phyloP scores from a whole-genome alignment of 2,797 vertebrate genomes.

The Eleutherodactylus coqui region DNA sequence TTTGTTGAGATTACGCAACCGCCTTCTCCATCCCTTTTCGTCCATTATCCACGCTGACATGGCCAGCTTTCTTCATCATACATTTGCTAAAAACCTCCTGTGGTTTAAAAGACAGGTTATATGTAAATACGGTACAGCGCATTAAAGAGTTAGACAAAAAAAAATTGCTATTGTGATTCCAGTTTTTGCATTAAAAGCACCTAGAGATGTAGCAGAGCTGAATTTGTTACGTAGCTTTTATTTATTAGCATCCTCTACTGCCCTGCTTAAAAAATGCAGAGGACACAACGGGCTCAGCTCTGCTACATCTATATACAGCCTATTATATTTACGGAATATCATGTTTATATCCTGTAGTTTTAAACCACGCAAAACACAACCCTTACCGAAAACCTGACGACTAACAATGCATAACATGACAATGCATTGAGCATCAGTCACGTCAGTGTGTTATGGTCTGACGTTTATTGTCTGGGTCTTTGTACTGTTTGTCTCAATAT shows the following conservation, averaged over 20 bases:
- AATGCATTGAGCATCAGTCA: slow-evolving; percentile 74
- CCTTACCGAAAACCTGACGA: slow-evolving; percentile 76
- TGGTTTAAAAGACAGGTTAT: slow-evolving; percentile 82
- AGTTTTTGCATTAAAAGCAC: neutral
- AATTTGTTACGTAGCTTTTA: no score
- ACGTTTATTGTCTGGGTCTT: slow-evolving; percentile 36
- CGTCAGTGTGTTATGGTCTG: slow-evolving; percentile 48
- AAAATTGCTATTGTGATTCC: neutral
- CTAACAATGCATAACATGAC: slow-evolving; percentile 78
- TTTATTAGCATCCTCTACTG: neutral
- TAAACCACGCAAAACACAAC: slow-evolving; percentile 76
- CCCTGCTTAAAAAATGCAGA: neutral
- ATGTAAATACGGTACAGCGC: slow-evolving; percentile 24
- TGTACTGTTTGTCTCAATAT: slow-evolving; percentile 69
- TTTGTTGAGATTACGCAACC: slow-evolving; percentile 82
- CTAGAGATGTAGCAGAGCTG: slow-evolving; percentile 4
- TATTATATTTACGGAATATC: neutral
- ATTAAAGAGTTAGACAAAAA: slow-evolving; percentile 50
- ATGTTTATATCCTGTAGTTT: slow-evolving; percentile 81
- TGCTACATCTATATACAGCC: neutral
- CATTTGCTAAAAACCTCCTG: slow-evolving; percentile 76
- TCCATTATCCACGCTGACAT: slow-evolving; percentile 82
- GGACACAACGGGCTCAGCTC: neutral
- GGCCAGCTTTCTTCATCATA: slow-evolving; percentile 81
- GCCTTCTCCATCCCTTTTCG: slow-evolving; percentile 75